A percentile compares a stretch with the other conserved stretches of the same genome.
phyloP scores from a whole-genome alignment of 2,888 invertebrate species.

The Spodoptera picta region DNA sequence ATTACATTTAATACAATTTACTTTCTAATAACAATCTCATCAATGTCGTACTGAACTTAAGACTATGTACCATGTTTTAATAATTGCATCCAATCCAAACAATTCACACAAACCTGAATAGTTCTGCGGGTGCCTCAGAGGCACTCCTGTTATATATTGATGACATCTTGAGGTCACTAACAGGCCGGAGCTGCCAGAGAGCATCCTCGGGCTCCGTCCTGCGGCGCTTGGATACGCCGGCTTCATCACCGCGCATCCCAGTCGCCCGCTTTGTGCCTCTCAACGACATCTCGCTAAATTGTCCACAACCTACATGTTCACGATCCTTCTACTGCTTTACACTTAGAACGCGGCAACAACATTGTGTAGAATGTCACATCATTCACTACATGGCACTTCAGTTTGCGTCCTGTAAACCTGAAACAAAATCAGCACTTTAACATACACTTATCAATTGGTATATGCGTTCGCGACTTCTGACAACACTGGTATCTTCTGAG shows the following conservation, averaged over 20 bases:
- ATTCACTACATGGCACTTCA: constrained; percentile 84
- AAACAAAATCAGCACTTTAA: constrained; percentile 34
- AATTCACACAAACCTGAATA: constrained; percentile 89
- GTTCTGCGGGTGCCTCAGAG: constrained; percentile 95
- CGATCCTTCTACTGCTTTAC: constrained; percentile 80
- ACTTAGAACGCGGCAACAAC: constrained; percentile 85
- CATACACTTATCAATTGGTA: not conserved
- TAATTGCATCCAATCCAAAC: constrained; percentile 48
- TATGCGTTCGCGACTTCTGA: not conserved
- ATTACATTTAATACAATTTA: constrained; percentile 22
- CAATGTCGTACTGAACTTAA: constrained; percentile 6
- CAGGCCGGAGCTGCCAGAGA: constrained; percentile 94
- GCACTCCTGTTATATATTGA: constrained; percentile 95
- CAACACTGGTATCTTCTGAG: not conserved
- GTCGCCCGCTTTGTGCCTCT: constrained; percentile 85
- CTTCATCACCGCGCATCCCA: constrained; percentile 81
- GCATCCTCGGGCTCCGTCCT: constrained; percentile 83
- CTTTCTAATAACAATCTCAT: constrained; percentile 7
- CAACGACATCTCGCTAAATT: constrained; percentile 81
- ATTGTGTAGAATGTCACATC: constrained; percentile 86
- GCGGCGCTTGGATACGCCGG: constrained; percentile 83
- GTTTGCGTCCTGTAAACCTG: constrained; percentile 77
- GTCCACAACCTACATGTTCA: constrained; percentile 86
- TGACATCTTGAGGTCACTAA: constrained; percentile 95
- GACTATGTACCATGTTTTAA: constrained; percentile 28